Evolutionary conservation across 2,797 vertebrate genomes (phyloP).

Genomic region (Novumbra hubbsi): DNA sequence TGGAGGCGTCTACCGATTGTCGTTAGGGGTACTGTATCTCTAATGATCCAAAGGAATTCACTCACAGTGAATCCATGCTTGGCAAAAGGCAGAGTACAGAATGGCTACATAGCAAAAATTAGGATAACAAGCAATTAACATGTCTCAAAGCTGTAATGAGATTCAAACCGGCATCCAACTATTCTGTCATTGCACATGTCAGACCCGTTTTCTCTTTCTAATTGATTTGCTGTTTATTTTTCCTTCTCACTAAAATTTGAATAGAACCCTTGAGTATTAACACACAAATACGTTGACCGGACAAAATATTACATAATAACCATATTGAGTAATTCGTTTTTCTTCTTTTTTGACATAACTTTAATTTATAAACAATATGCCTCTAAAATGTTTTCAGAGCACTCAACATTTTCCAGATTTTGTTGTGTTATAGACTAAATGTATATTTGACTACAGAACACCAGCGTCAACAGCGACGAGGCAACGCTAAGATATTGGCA

Average conservation of each 20-base stretch:
- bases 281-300: no score
- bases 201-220: background rate
- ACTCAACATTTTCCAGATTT: no score
- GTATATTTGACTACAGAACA: no score
- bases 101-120: background rate
- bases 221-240: background rate
- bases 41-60: background rate
- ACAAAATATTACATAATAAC: no score
- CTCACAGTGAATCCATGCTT: background rate
- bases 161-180: background rate
- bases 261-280: background rate
- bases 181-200: background rate
- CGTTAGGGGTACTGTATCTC: background rate
- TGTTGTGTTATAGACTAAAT: no score
- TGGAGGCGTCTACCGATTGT: background rate
- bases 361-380: no score
- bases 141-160: background rate
- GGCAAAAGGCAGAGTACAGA: background rate
- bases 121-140: background rate
- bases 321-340: no score
- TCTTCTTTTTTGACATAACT: no score
- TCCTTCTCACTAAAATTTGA: background rate
- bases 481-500: no score
- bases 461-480: no score
- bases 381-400: no score